A percentile compares a stretch with the other conserved stretches of the same genome.
Evolutionary conservation across 2,888 invertebrate species (phyloP).

Genomic region (Pseudeuparius sepicola): DNA sequence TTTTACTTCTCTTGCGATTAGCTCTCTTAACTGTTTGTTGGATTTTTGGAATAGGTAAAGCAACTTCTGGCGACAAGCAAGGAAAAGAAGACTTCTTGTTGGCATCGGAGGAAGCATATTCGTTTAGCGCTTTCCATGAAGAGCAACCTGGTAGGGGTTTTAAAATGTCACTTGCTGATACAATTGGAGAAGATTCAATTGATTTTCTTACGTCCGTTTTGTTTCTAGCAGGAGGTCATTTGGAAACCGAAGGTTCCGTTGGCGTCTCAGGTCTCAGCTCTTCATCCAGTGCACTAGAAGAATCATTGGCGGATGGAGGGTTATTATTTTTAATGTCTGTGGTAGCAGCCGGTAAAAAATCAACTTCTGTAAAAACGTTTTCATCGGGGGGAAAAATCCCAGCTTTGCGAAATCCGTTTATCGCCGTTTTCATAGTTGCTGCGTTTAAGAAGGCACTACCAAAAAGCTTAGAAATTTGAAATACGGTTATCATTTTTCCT

Average conservation of each 20-base stretch:
- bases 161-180: too few relatives aligned
- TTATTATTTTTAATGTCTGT: too few relatives aligned
- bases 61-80: constrained; percentile 7
- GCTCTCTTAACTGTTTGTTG: constrained; percentile 7
- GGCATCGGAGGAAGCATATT: too few relatives aligned
- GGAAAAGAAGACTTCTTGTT: constrained; percentile 1
- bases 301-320: too few relatives aligned
- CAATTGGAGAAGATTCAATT: too few relatives aligned
- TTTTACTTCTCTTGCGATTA: constrained; percentile 8
- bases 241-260: too few relatives aligned
- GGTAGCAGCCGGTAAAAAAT: constrained; percentile 8
- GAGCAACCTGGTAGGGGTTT: too few relatives aligned
- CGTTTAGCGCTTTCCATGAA: too few relatives aligned
- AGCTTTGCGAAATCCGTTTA: constrained; percentile 27
- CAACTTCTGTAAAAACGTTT: constrained; percentile 7
- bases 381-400: constrained; percentile 20
- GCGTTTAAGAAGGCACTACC: constrained; percentile 24
- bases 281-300: too few relatives aligned
- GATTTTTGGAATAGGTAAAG: constrained; percentile 7
- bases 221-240: too few relatives aligned
- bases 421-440: constrained; percentile 24
- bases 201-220: too few relatives aligned
- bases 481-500: constrained; percentile 25
- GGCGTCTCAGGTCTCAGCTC: too few relatives aligned
- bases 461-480: constrained; percentile 22